These are phyloP conservation scores for Odontomyia ornata DNA, from an alignment of 2,888 invertebrate genomes.

Conservation along the genomic window DNA sequence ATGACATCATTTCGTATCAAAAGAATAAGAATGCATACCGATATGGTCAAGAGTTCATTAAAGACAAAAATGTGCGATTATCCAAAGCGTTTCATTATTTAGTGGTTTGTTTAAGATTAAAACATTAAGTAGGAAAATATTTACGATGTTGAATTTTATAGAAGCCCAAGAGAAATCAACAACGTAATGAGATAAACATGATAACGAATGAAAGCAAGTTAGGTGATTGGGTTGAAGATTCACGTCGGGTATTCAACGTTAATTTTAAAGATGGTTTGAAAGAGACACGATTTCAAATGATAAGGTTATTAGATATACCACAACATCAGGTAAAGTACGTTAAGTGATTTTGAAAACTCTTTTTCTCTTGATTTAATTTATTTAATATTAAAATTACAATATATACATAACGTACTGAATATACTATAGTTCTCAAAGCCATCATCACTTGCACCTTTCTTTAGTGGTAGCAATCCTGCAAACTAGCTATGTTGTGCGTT, in stretches of 20 bases:
- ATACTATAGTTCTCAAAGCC: no score
- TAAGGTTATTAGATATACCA: constrained; percentile 56
- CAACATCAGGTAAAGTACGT: constrained; percentile 57
- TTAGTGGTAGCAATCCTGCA: no score
- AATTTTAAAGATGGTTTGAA: constrained; percentile 57
- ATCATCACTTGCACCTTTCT: no score
- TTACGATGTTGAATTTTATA: constrained; percentile 2
- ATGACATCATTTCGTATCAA: constrained; percentile 76
- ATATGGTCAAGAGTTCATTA: constrained; percentile 54
- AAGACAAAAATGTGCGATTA: constrained; percentile 56
- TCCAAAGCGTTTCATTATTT: constrained; percentile 58
- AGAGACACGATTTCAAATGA: constrained; percentile 57
- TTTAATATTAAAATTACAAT: no score
- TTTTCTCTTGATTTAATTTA: no score
- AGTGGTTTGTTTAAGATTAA: constrained; percentile 54
- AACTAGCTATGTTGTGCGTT: no score
- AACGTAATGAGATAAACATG: constrained; percentile 21
- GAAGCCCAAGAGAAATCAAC: constrained; percentile 29
- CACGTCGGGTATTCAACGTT: constrained; percentile 61
- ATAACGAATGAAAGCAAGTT: constrained; percentile 53
- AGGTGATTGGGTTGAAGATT: constrained; percentile 69
- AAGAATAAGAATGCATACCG: constrained; percentile 54
- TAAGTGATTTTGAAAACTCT: no score
- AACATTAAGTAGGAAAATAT: constrained; percentile 8
- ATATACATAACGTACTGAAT: no score